Conservation (phyloP, 2,888 invertebrate genomes). For the Drosophila stalkeri region DNA sequence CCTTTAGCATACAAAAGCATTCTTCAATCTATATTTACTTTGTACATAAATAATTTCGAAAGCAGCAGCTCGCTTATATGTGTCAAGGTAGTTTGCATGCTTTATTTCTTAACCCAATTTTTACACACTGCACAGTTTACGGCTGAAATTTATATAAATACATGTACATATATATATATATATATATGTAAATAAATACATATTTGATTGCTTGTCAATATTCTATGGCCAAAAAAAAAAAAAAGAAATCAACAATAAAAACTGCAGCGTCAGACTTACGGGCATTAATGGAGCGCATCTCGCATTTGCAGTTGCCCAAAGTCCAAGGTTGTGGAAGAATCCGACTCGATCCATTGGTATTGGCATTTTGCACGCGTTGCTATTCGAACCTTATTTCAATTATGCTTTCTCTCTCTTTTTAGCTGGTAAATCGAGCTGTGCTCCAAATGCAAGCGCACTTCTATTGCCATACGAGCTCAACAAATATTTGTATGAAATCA, state of each 20-base stretch:
- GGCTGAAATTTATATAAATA: conserved; percentile 20
- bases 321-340: conserved; percentile 49
- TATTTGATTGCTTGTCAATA: conserved; percentile 19
- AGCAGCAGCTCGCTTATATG: conserved; percentile 52
- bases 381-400: conserved; percentile 5
- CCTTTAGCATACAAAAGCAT: not conserved
- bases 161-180: conserved; percentile 8
- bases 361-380: not conserved
- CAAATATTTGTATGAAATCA: not conserved
- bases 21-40: conserved; percentile 42
- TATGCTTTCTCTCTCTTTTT: not conserved
- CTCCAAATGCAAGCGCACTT: not conserved
- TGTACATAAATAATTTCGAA: conserved; percentile 51
- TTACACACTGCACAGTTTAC: conserved; percentile 27
- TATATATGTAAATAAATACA: not conserved
- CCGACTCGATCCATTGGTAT: conserved; percentile 4
- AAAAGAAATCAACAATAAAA: conserved; percentile 2
- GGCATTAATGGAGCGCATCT: conserved; percentile 39
- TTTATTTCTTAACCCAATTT: conserved; percentile 78
- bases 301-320: conserved; percentile 33
- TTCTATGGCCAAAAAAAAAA: conserved; percentile 17
- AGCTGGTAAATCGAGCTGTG: not conserved
- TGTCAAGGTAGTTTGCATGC: conserved; percentile 77
- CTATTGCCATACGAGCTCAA: not conserved
- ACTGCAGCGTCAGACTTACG: conserved; percentile 28